Conservation (phyloP, 2,113 vertebrate species). For the Brienomyrus longianalis region DNA sequence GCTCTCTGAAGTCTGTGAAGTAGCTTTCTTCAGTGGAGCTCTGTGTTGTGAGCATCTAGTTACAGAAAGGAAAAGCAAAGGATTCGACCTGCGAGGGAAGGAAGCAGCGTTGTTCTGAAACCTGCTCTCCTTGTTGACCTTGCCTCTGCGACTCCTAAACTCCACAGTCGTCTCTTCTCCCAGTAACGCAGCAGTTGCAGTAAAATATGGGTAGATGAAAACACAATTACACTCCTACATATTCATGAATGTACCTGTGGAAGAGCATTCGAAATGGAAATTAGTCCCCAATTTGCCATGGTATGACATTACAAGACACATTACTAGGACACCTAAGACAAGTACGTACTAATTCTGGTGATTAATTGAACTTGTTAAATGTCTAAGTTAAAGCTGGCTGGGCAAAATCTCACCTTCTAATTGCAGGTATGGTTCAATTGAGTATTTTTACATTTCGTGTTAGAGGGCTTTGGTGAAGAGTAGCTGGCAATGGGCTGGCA, state of each 20-base stretch:
- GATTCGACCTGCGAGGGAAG: neutral
- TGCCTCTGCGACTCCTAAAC: neutral
- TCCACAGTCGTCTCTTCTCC: neutral
- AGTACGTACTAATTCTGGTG: neutral
- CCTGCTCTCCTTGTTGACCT: neutral
- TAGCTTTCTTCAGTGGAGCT: neutral
- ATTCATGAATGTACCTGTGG: conserved; percentile 30
- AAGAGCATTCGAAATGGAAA: conserved; percentile 14
- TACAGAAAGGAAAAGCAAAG: neutral
- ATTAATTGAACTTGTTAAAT: conserved; percentile 13
- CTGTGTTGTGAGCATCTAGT: neutral
- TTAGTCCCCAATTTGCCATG: neutral
- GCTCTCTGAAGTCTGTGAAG: neutral
- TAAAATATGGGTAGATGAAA: conserved; percentile 31
- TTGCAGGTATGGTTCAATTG: neutral
- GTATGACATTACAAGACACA: conserved; percentile 5
- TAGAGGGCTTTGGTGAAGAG: neutral
- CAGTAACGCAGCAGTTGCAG: neutral
- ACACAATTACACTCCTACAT: conserved; percentile 34
- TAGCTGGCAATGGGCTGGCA: neutral
- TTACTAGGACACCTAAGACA: neutral
- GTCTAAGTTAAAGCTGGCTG: neutral
- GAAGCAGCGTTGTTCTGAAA: neutral
- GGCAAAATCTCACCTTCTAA: neutral
- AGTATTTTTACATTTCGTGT: neutral